Base-by-base conservation (phyloP, 2,888 invertebrate species). In the Troides aeacus region DNA sequence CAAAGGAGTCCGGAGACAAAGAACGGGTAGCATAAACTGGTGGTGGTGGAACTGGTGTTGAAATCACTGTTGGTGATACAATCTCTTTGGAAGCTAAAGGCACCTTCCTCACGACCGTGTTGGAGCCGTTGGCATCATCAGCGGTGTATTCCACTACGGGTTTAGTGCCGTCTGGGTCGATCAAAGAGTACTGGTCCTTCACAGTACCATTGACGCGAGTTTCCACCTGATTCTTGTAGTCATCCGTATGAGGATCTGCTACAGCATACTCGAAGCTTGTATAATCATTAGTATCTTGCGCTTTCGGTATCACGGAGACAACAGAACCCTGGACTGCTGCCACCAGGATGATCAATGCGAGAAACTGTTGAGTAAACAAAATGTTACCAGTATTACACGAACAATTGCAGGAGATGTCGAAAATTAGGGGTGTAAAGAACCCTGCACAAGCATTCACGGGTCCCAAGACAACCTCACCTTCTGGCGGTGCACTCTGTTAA, bases 141-240 rank as follows among this genome's bases (percentile, higher is more conserved):
- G 93, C 93, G 62, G 90, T 84, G 83, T 93, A 94, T 81, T 93
- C 93, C 0, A 94, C 93, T 62, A 86, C 91, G 69, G 93, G 89
- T 77, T 88, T 89, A 73, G 91, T 93, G 77, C 93, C 93, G 74
- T 94, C 93, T 39, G 94, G 76, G 63, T 94, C 93, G 36, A 88
- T 81, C 64, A 94, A 84, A 56, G 93, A 93, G 87, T 93, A 93
- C 78, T 93, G 92, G 71, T 93, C 94, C 74, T 85, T 80, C 42
- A 94, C 94, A 50, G 81, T 78, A 71, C 92, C 93, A 18, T 93
- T 93, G 62, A 82, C 81, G 73, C 93, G 91, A 69, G 87, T 86
- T 83, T 94, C 94, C 42, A 84, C 84, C 78, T 93, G 93, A 81
- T 89, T 92, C 83, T 94, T 93, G 84, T 79, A 89, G 85, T 94